Percentiles rank a stretch among this genome's conserved stretches.
phyloP scores from a whole-genome alignment of 2,113 vertebrate genomes.

The Clarias gariepinus region DNA sequence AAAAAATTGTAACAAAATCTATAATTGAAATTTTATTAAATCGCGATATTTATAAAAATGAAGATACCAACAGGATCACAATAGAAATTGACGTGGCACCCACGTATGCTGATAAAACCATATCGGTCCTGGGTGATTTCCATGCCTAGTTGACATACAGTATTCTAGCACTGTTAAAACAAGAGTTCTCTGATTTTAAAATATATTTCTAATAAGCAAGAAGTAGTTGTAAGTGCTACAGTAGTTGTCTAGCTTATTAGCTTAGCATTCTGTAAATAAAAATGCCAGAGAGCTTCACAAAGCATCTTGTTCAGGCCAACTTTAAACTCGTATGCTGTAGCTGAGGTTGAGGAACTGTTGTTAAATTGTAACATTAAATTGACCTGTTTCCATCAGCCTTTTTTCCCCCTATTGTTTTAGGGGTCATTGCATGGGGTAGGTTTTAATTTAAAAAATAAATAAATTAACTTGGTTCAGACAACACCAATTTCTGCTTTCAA shows the following conservation, averaged over 20 bases:
- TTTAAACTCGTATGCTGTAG: neutral
- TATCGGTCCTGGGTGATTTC: too few species aligned
- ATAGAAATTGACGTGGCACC: too few species aligned
- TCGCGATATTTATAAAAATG: too few species aligned
- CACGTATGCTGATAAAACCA: too few species aligned
- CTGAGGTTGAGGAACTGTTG: neutral
- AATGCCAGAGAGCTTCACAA: neutral
- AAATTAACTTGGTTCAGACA: neutral
- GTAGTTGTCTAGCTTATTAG: neutral
- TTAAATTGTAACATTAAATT: neutral
- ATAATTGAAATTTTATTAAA: too few species aligned
- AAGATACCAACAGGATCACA: too few species aligned
- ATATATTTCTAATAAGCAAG: neutral
- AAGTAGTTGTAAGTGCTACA: neutral
- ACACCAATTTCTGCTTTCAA: neutral
- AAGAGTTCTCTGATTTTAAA: neutral
- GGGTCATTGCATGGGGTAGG: neutral
- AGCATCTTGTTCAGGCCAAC: neutral
- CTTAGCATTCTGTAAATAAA: neutral
- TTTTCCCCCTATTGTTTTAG: neutral
- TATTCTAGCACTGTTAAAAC: neutral
- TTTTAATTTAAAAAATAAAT: neutral
- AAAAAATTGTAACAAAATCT: too few species aligned
- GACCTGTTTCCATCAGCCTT: neutral
- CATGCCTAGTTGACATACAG: too few species aligned